Percentiles rank a stretch among this genome's conserved stretches.
Conservation (phyloP, 2,797 vertebrate species). For the Gymnothorax javanicus region DNA sequence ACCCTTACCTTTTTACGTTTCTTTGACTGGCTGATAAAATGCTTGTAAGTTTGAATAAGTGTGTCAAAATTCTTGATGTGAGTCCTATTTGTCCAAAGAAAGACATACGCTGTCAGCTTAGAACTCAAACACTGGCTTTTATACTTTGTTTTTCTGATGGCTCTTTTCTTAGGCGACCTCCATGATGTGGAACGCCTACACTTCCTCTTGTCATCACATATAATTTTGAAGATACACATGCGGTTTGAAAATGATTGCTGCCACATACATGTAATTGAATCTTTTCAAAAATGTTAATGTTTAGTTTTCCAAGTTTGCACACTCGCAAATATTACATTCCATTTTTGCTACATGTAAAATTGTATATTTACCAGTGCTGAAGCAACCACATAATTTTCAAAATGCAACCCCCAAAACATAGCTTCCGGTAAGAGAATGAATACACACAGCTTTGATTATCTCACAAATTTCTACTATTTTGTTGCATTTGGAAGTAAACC, state of each 20-base stretch:
- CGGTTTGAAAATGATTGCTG: slow-evolving; percentile 19
- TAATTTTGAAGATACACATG: slow-evolving; percentile 14
- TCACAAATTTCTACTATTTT: background rate
- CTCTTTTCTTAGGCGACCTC: slow-evolving; percentile 10
- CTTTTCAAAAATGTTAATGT: slow-evolving; percentile 21
- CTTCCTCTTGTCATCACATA: slow-evolving; percentile 26
- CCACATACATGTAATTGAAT: slow-evolving; percentile 16
- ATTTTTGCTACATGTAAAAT: background rate
- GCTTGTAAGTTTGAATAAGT: background rate
- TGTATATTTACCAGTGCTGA: background rate
- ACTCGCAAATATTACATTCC: slow-evolving; percentile 6
- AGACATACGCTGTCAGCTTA: background rate
- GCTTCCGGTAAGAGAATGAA: slow-evolving; percentile 10
- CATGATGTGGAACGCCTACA: slow-evolving; percentile 16
- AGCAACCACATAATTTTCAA: slow-evolving; percentile 14
- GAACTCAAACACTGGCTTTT: background rate
- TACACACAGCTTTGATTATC: slow-evolving; percentile 4
- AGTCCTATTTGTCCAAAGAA: background rate
- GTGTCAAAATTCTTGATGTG: background rate
- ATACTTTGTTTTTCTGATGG: background rate
- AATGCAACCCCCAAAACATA: background rate
- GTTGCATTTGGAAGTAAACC: background rate
- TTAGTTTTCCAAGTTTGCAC: slow-evolving; percentile 25
- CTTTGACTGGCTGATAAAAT: background rate
- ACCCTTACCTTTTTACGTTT: slow-evolving; percentile 17